Percentiles rank a stretch among this genome's conserved stretches.
These are phyloP conservation scores for Solen grandis DNA, from an alignment of 1,140 invertebrate species.

Conservation along the genomic window DNA sequence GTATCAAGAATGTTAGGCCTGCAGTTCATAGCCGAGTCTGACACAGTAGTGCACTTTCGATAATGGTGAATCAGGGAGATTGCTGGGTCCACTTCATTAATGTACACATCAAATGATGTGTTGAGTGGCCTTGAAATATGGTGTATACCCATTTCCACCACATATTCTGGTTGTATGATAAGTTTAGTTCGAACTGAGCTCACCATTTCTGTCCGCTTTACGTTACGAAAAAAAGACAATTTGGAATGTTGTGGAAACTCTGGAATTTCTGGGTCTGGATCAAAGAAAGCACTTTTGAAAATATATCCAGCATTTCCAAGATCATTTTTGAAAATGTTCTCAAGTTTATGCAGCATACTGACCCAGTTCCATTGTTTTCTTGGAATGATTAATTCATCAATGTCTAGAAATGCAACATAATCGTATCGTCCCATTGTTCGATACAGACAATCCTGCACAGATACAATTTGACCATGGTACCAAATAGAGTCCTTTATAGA, in stretches of 20 bases:
- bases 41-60: slow-evolving; percentile 80
- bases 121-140: slow-evolving; percentile 74
- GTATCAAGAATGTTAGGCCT: slow-evolving; percentile 59
- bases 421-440: slow-evolving; percentile 72
- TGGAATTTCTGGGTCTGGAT: slow-evolving; percentile 55
- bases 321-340: slow-evolving; percentile 17
- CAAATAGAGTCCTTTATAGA: slow-evolving; percentile 67
- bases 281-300: slow-evolving; percentile 79
- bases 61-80: slow-evolving; percentile 96
- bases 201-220: slow-evolving; percentile 63
- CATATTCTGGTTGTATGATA: slow-evolving; percentile 70
- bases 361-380: slow-evolving; percentile 57
- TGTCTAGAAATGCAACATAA: slow-evolving; percentile 77
- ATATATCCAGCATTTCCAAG: slow-evolving; percentile 62
- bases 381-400: slow-evolving; percentile 80
- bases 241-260: slow-evolving; percentile 53
- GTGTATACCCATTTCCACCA: slow-evolving; percentile 79
- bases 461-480: slow-evolving; percentile 78
- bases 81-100: slow-evolving; percentile 82
- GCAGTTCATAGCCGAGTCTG: slow-evolving; percentile 73
- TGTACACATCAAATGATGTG: slow-evolving; percentile 33
- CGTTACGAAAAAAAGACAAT: slow-evolving; percentile 65
- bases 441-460: slow-evolving; percentile 79
- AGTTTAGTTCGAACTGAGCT: slow-evolving; percentile 74
- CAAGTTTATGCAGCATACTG: slow-evolving; percentile 57